These are phyloP conservation scores for Triplophysa dalaica DNA, from an alignment of 2,113 vertebrate species.

Conservation along the genomic window DNA sequence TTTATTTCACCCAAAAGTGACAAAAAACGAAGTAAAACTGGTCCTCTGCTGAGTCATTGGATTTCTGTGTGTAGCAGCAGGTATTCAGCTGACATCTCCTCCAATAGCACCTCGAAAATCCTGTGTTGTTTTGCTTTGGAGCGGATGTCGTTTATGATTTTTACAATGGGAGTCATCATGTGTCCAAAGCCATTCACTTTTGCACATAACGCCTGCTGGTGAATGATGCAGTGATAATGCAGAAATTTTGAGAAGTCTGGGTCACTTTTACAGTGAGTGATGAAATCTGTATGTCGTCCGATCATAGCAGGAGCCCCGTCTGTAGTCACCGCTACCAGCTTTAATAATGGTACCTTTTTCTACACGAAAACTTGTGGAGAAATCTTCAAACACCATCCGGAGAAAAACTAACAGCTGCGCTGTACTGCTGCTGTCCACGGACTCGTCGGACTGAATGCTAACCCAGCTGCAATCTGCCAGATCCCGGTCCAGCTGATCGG, in stretches of 20 bases:
- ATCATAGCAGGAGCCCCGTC: constrained; percentile 44
- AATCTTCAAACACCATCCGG: too few relatives aligned
- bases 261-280: constrained; percentile 51
- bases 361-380: too few relatives aligned
- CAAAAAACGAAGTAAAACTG: constrained; percentile 45
- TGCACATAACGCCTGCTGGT: constrained; percentile 51
- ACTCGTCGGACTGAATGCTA: too few relatives aligned
- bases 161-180: constrained; percentile 51
- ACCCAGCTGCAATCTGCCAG: too few relatives aligned
- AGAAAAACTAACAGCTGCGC: too few relatives aligned
- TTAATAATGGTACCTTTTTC: constrained; percentile 52
- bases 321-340: constrained; percentile 47
- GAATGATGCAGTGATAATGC: constrained; percentile 55
- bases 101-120: constrained; percentile 49
- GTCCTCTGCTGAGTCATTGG: constrained; percentile 46
- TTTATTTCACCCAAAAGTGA: constrained; percentile 49
- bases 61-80: constrained; percentile 50
- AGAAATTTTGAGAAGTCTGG: constrained; percentile 49
- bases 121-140: constrained; percentile 47
- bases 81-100: constrained; percentile 55
- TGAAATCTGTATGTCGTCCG: constrained; percentile 39
- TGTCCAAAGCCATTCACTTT: constrained; percentile 50
- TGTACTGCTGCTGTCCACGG: too few relatives aligned
- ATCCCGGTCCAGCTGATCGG: too few relatives aligned
- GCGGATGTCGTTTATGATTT: constrained; percentile 51